These are phyloP conservation scores for Caenorhabditis remanei DNA, from an alignment of 1,140 invertebrate genomes.

Conservation along the genomic window DNA sequence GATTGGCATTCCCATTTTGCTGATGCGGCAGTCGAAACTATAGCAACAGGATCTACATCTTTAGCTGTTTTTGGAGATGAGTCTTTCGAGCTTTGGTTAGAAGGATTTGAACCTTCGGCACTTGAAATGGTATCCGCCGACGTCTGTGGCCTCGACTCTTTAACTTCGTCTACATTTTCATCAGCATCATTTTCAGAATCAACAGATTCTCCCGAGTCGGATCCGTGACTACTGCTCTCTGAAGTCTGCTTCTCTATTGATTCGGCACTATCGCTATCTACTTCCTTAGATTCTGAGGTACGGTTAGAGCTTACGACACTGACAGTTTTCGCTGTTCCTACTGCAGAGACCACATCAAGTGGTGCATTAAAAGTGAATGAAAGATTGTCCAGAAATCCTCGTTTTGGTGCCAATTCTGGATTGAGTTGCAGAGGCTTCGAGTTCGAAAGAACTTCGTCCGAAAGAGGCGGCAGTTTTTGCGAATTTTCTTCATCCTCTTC, in stretches of 20 bases:
- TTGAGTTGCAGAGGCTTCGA: slow-evolving; percentile 2
- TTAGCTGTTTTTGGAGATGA: slow-evolving; percentile 5
- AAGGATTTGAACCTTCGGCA: slow-evolving; percentile 1
- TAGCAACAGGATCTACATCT: background rate
- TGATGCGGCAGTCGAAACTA: background rate
- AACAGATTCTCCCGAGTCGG: background rate
- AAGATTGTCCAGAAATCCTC: slow-evolving; percentile 22
- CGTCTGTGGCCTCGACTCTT: slow-evolving; percentile 32
- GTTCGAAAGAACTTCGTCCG: background rate
- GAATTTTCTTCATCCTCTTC: slow-evolving; percentile 39
- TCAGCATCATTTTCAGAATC: background rate
- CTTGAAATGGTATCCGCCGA: slow-evolving; percentile 12
- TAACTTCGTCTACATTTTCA: slow-evolving; percentile 4
- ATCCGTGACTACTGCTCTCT: background rate
- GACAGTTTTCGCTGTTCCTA: background rate
- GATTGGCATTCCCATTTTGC: slow-evolving; percentile 2
- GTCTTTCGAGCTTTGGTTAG: slow-evolving; percentile 7
- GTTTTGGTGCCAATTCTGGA: background rate
- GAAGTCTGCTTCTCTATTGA: slow-evolving; percentile 13
- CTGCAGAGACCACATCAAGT: background rate
- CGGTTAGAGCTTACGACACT: background rate
- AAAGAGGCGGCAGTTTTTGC: slow-evolving; percentile 20
- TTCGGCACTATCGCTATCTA: background rate
- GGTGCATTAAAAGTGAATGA: slow-evolving; percentile 28
- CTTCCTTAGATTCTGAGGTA: slow-evolving; percentile 7